Percentiles rank a stretch among this genome's conserved stretches.
These are phyloP conservation scores for Pharmacophagus antenor DNA, from an alignment of 2,888 invertebrate genomes.

Conservation along the genomic window DNA sequence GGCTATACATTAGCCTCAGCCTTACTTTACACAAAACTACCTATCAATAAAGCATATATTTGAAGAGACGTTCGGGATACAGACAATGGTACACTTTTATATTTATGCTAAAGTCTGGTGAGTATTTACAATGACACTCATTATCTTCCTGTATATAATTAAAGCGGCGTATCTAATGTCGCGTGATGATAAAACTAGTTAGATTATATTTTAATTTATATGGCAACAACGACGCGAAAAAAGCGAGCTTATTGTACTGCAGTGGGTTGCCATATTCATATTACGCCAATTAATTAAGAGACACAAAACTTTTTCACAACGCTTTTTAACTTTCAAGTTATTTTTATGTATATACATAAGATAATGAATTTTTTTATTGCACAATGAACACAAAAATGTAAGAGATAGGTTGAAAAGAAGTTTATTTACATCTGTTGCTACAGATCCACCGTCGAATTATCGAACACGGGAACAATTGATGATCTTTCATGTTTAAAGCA, in stretches of 20 bases:
- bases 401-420: not conserved
- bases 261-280: conserved; percentile 47
- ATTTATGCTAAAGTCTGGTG: conserved; percentile 29
- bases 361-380: not conserved
- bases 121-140: conserved; percentile 60
- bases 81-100: not conserved
- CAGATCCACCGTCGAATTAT: too few species aligned
- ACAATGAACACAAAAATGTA: not conserved
- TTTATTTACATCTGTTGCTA: not conserved
- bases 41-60: not conserved
- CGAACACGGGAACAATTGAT: too few species aligned
- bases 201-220: conserved; percentile 47
- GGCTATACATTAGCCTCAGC: conserved; percentile 61
- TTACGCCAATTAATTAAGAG: conserved; percentile 9
- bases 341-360: not conserved
- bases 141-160: conserved; percentile 25
- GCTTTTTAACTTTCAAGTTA: not conserved
- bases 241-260: conserved; percentile 56
- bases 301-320: not conserved
- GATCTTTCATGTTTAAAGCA: too few species aligned
- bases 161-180: conserved; percentile 36
- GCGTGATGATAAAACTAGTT: conserved; percentile 38
- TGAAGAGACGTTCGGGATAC: not conserved
- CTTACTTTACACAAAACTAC: conserved; percentile 33
- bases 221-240: conserved; percentile 62